Evolutionary conservation across 2,113 vertebrate species (phyloP).

Genomic region (Antechinus stuartii): DNA sequence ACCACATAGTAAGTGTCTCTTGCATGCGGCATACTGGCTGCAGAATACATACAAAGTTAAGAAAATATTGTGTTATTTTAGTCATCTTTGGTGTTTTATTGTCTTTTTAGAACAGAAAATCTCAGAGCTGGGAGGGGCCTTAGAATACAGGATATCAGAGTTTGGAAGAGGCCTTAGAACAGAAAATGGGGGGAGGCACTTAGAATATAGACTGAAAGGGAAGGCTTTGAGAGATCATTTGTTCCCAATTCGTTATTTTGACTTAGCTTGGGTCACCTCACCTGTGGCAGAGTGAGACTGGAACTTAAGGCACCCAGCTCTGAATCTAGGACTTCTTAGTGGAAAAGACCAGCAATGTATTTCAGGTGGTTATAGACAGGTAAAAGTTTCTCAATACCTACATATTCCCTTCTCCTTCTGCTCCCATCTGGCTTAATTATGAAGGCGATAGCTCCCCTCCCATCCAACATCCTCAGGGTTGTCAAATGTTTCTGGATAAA

Average conservation of each 20-base stretch:
- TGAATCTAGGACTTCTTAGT: not conserved
- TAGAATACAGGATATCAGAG: not conserved
- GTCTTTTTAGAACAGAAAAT: too few relatives aligned
- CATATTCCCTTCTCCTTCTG: not conserved
- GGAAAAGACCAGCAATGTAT: not conserved
- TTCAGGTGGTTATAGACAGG: not conserved
- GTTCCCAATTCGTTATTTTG: not conserved
- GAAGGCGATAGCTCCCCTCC: not conserved
- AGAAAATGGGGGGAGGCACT: too few relatives aligned
- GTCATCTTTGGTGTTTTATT: not conserved
- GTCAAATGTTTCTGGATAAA: not conserved
- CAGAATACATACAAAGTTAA: not conserved
- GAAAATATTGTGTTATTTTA: not conserved
- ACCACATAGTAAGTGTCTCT: not conserved
- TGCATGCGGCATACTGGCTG: not conserved
- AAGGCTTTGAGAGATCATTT: not conserved
- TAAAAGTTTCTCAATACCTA: not conserved
- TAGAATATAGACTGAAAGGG: not conserved
- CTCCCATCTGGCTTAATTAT: not conserved
- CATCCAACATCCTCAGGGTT: not conserved
- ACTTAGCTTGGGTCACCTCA: not conserved
- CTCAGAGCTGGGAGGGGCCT: not conserved
- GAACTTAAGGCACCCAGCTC: not conserved
- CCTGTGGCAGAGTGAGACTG: not conserved
- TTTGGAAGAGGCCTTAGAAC: too few relatives aligned